A percentile compares a stretch with the other conserved stretches of the same genome.
These are phyloP conservation scores for Diphyllodes magnificus DNA, from an alignment of 2,113 vertebrate species.

Conservation along the genomic window DNA sequence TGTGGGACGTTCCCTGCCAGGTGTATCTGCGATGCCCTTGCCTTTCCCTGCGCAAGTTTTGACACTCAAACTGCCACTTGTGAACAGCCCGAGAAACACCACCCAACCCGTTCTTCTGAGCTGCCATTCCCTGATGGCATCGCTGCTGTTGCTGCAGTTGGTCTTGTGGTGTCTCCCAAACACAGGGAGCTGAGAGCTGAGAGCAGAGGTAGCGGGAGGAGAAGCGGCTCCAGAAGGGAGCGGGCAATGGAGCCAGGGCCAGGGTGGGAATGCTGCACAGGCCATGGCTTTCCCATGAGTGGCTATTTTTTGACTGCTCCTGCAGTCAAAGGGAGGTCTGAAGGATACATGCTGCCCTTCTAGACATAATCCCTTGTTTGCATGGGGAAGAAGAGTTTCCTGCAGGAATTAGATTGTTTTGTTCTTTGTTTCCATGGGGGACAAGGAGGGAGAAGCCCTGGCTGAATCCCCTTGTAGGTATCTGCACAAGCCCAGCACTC, in stretches of 20 bases:
- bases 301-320: neutral
- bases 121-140: neutral
- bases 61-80: accelerated
- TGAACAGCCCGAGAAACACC: neutral
- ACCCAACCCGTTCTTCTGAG: accelerated
- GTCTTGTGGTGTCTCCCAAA: conserved; percentile 50
- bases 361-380: neutral
- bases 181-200: neutral
- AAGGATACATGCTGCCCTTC: neutral
- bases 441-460: neutral
- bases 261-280: accelerated
- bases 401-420: neutral
- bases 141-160: conserved; percentile 18
- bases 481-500: neutral
- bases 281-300: neutral
- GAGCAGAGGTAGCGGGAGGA: neutral
- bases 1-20: neutral
- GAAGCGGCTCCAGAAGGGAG: neutral
- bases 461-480: neutral
- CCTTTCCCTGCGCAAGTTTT: accelerated
- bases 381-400: neutral
- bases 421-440: neutral
- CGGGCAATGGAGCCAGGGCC: neutral
- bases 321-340: neutral
- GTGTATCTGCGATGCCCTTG: accelerated